phyloP scores from a whole-genome alignment of 2,888 invertebrate species.

The Drosophila histrio region DNA sequence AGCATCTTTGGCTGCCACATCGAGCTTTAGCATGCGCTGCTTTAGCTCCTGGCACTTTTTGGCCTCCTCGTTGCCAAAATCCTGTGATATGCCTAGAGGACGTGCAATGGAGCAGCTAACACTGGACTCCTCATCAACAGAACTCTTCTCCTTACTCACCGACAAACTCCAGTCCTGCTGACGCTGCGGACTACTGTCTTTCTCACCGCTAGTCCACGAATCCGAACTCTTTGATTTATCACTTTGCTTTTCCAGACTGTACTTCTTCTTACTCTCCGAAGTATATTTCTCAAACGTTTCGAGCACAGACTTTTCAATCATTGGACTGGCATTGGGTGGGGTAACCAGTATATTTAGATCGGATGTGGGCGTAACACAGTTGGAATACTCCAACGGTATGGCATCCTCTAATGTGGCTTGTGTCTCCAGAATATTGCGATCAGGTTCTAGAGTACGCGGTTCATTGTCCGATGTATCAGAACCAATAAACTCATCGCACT shows the following conservation, averaged over 20 bases:
- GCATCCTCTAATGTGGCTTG: slow-evolving; percentile 87
- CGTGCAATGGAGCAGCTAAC: slow-evolving; percentile 92
- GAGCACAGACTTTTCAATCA: slow-evolving; percentile 85
- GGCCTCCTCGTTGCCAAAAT: slow-evolving; percentile 87
- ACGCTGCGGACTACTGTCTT: slow-evolving; percentile 87
- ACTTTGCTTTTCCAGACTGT: slow-evolving; percentile 85
- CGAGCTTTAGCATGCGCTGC: slow-evolving; percentile 87
- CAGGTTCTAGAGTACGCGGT: slow-evolving; percentile 81
- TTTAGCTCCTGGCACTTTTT: slow-evolving; percentile 86
- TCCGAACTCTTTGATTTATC: slow-evolving; percentile 90
- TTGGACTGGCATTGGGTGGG: slow-evolving; percentile 87
- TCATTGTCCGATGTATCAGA: slow-evolving; percentile 87
- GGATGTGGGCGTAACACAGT: slow-evolving; percentile 82
- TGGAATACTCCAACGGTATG: slow-evolving; percentile 85
- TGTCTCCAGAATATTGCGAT: slow-evolving; percentile 84
- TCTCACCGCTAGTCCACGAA: slow-evolving; percentile 92
- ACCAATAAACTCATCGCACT: slow-evolving; percentile 88
- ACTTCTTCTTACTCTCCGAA: slow-evolving; percentile 86
- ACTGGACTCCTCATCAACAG: slow-evolving; percentile 89
- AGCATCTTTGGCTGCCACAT: slow-evolving; percentile 85
- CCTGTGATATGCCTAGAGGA: slow-evolving; percentile 91
- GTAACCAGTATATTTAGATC: slow-evolving; percentile 86
- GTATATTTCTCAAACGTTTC: slow-evolving; percentile 81
- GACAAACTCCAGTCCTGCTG: slow-evolving; percentile 85
- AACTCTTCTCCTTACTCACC: slow-evolving; percentile 87